These are phyloP conservation scores for Thunnus thynnus DNA, from an alignment of 2,113 vertebrate species.

Conservation along the genomic window DNA sequence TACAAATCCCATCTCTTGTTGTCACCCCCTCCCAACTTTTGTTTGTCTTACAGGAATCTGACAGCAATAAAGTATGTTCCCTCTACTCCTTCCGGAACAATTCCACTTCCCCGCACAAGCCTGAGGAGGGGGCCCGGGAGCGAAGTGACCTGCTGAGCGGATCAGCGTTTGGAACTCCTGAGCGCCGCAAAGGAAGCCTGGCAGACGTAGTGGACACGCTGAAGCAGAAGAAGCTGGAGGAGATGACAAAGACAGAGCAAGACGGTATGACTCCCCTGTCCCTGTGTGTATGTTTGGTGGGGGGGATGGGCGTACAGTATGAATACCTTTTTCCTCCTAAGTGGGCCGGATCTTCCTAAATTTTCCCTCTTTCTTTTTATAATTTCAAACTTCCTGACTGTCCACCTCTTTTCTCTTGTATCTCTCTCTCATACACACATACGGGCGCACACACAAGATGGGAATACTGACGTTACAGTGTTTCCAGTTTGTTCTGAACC, in stretches of 20 bases:
- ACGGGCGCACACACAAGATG: constrained; percentile 55
- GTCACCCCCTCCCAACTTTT: constrained; percentile 51
- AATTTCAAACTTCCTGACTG: constrained; percentile 37
- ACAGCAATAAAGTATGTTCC: constrained; percentile 99
- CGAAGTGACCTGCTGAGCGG: constrained; percentile 95
- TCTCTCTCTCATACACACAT: constrained; percentile 55
- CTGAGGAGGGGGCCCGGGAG: constrained; percentile 97
- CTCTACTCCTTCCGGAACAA: constrained; percentile 99
- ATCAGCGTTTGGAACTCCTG: constrained; percentile 97
- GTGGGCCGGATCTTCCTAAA: constrained; percentile 29
- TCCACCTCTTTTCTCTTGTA: constrained; percentile 45
- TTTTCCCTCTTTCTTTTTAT: constrained; percentile 27
- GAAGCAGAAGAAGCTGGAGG: constrained; percentile 99
- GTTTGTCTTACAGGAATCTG: constrained; percentile 92
- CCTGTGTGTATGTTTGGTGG: constrained; percentile 35
- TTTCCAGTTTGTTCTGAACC: constrained; percentile 86
- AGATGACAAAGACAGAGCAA: constrained; percentile 99
- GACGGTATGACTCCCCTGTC: constrained; percentile 89
- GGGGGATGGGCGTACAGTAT: neutral
- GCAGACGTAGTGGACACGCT: constrained; percentile 98
- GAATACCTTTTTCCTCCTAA: constrained; percentile 42
- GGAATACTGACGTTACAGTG: constrained; percentile 80
- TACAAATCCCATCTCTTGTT: constrained; percentile 64
- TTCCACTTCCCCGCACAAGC: constrained; percentile 99
- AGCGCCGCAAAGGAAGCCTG: constrained; percentile 99